Evolutionary conservation across 2,113 vertebrate species (phyloP), one percentile per base, ranked within the genome.

Genomic region (Nicator chloris): DNA sequence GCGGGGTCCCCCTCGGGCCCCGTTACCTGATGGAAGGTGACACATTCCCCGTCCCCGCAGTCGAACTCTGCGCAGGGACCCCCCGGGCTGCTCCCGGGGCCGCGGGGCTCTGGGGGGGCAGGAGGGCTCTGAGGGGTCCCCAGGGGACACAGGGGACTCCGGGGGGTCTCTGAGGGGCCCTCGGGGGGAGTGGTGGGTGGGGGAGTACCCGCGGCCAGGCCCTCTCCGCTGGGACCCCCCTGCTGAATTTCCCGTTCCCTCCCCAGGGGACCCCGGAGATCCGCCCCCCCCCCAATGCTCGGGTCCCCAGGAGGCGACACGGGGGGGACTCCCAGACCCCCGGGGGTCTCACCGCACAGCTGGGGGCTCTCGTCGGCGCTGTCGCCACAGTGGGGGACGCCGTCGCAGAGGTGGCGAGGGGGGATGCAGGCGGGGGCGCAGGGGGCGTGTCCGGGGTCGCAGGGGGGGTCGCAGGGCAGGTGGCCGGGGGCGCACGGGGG

Each of bases 331-430:
- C 39, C 40, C 40, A 15, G 40, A 16, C 17, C 40, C 3, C 16
- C 13, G 23, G 20, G 19, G 22, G 9, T 8, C 96, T 97, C 76
- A 82, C 97, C 97, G 9, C 99, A 99, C 15, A 50, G 53, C 21
- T 93, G 79, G 0, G 92, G 35, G 40, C 97, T 98, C 95, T 99
- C 99, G 1, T 99, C 99, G 0, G 98, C 99, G 57, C 95, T 96
- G 96, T 99, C 98, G 4, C 81, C 93, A 82, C 99, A 99, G 95
- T 99, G 98, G 9, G 97, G 96, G 75, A 97, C 81, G 14, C 99
- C 98, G 6, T 99, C 98, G 49, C 99, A 99, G 44, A 97, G 98
- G 76, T 98, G 97, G 45, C 54, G 90, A 3, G 95, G 94, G 68
- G 97, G 94, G 88, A 99, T 47, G 73, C 99, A 99, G 40, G 93